Conservation (phyloP, 2,797 vertebrate genomes). For the Gymnothorax reevesii region DNA sequence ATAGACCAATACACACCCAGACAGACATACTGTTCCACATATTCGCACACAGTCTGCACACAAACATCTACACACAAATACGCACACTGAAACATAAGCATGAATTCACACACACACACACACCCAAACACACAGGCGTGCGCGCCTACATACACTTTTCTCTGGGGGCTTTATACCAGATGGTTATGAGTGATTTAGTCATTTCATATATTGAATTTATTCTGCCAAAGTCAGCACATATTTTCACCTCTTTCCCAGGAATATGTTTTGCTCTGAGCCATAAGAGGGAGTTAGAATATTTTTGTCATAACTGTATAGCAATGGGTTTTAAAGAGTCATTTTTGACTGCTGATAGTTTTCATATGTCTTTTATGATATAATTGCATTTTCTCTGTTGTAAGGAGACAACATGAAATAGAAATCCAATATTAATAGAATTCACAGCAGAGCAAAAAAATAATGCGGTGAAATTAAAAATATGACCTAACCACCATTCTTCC, state of each 20-base stretch:
- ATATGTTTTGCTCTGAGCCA: neutral
- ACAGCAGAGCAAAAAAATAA: neutral
- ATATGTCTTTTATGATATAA: neutral
- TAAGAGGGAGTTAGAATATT: neutral
- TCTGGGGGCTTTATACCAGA: neutral
- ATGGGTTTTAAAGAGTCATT: neutral
- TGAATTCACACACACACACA: constrained; percentile 10
- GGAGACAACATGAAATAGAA: neutral
- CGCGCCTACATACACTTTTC: neutral
- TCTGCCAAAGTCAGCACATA: neutral
- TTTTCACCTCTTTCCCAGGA: neutral
- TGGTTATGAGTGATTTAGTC: neutral
- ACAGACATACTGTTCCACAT: no score
- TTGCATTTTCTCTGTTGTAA: neutral
- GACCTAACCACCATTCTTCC: neutral
- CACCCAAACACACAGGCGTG: constrained; percentile 17
- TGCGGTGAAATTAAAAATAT: constrained; percentile 4
- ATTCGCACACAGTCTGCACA: no score
- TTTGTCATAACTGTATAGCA: neutral
- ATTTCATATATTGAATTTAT: constrained; percentile 6
- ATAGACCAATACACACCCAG: no score
- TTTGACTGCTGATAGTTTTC: neutral
- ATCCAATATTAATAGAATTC: neutral
- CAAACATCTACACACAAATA: no score
- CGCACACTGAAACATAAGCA: no score